Percentiles rank a stretch among this genome's conserved stretches.
These are phyloP conservation scores for Sebastes itinus DNA, from an alignment of 2,797 vertebrate genomes.

Conservation along the genomic window DNA sequence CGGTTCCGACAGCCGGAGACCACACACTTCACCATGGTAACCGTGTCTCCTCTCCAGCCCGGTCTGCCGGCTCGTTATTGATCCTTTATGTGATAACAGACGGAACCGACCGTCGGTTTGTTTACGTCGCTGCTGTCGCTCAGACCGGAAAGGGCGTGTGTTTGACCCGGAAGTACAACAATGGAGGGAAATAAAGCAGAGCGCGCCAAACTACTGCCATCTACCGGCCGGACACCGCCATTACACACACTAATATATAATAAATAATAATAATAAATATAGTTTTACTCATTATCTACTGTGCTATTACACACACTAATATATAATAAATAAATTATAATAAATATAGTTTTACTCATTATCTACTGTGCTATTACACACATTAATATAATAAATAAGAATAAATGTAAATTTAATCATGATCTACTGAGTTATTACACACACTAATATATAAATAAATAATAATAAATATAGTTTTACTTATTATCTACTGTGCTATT, in stretches of 20 bases:
- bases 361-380: background rate
- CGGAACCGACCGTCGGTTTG: background rate
- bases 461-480: no score
- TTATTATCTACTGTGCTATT: no score
- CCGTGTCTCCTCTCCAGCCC: background rate
- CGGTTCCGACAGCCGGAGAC: constrained; percentile 79
- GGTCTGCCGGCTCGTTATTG: no score
- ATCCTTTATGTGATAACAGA: no score
- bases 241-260: background rate
- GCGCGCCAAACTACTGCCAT: background rate
- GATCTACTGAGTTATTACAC: no score
- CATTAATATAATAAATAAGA: background rate
- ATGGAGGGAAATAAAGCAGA: background rate
- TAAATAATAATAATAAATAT: no score
- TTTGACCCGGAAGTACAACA: constrained; percentile 41
- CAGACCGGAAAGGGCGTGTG: constrained; percentile 14
- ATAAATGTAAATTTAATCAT: no score
- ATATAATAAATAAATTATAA: no score
- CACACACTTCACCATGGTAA: constrained; percentile 79
- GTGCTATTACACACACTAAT: no score
- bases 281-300: no score
- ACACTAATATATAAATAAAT: background rate
- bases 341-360: no score
- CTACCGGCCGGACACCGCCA: background rate
- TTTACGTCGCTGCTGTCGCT: constrained; percentile 14